Evolutionary conservation across 2,113 vertebrate species (phyloP), one percentile per base, ranked within the genome.

Genomic region (Alethe diademata): DNA sequence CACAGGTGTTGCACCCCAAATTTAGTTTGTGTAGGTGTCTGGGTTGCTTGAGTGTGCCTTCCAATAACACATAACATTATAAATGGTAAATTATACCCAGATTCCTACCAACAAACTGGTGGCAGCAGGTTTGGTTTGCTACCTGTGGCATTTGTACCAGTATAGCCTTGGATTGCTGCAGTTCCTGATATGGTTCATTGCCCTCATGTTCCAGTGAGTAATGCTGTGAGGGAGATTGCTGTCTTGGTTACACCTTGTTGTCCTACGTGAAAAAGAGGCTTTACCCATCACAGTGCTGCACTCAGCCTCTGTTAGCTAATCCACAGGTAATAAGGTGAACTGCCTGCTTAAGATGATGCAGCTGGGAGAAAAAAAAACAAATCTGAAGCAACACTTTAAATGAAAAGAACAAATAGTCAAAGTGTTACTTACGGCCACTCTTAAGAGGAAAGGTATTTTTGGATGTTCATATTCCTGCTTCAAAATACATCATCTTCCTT

Each of bases 221-320:
- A 93, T 92, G 71, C 72, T 74, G 1, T 20, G 62, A 60, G 14
- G 56, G 54, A 90, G 86, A 80, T 90, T 86, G 60, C 88, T 83
- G 67, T 58, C 88, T 92, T 90, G 72, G 88, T 86, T 91, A 94
- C 92, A 86, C 91, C 79, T 97, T 90, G 56, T 88, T 94, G 71
- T 78, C 28, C 5, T 40, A 26, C 0, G 1, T 94, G 45, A 64
- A 81, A 60, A 60, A 74, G 73, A 90, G 71, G 78, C 72, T 83
- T 86, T 82, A 93, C 83, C 90, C 60, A 31, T 16, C 35, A 31
- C 74, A 83, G 72, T 16, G 67, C 53, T 90, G 54, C 66, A 3
- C 58, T 82, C 70, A 47, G 2, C 18, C 86, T 65, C 42, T 18
- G 19, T 91, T 81, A 69, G 57, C 80, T 71, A 93, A 96, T 84